Conservation (phyloP, 2,113 vertebrate species). For the Clarias magur region DNA sequence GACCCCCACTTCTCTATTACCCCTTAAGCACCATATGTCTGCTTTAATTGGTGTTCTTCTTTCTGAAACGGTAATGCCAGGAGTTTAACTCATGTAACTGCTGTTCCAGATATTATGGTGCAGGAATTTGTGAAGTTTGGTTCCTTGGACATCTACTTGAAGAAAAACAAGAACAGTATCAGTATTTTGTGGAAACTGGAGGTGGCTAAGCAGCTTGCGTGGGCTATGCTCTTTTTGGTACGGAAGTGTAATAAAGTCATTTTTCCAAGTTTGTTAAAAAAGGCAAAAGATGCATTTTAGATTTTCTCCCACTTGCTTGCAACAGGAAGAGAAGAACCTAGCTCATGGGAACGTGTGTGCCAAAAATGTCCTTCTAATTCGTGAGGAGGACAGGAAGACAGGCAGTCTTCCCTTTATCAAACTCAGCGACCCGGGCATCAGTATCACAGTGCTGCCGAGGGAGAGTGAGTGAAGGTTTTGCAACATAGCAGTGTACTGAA, state of each 20-base stretch:
- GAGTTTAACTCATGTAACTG: background rate
- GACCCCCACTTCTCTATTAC: slow-evolving; percentile 21
- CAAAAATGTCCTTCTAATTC: slow-evolving; percentile 93
- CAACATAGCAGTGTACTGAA: background rate
- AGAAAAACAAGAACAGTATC: slow-evolving; percentile 88
- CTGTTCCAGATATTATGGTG: slow-evolving; percentile 90
- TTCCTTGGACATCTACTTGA: slow-evolving; percentile 92
- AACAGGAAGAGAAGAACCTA: slow-evolving; percentile 90
- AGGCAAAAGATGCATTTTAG: background rate
- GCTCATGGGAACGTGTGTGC: slow-evolving; percentile 93
- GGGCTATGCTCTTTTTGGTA: slow-evolving; percentile 98
- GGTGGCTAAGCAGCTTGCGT: slow-evolving; percentile 93
- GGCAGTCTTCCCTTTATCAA: slow-evolving; percentile 95
- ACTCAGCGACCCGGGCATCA: slow-evolving; percentile 94
- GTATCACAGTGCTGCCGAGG: slow-evolving; percentile 87
- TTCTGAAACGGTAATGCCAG: background rate
- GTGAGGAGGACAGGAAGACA: slow-evolving; percentile 89
- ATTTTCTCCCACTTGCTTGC: background rate
- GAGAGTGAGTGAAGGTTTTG: slow-evolving; percentile 78
- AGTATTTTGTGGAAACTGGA: slow-evolving; percentile 97
- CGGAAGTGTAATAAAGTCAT: slow-evolving; percentile 51
- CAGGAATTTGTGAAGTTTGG: slow-evolving; percentile 96
- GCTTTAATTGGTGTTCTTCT: background rate
- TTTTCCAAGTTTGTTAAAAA: background rate
- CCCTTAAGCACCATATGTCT: background rate